Evolutionary conservation across 2,888 invertebrate genomes (phyloP), one percentile per base, ranked within the genome.

Genomic region (Dimorphilus gyrociliatus): DNA sequence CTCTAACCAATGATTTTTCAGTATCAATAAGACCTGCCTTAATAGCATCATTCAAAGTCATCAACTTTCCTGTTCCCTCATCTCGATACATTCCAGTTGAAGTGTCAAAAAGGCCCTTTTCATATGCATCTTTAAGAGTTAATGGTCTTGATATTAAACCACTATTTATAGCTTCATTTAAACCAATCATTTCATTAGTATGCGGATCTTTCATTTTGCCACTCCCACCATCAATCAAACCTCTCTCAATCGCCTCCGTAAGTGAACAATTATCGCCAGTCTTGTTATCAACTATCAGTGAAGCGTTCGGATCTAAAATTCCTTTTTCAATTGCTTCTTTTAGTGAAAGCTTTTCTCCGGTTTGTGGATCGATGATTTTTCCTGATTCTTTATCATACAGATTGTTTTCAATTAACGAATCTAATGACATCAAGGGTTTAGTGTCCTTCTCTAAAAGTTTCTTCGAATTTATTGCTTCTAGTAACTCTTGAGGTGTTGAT

Each of bases 191-290:
- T n/a, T 30, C 21, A 10, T 36, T 36, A 8, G 40, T 41, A 3
- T 15, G 15, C 5, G 44, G 42, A 26, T 46, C 41, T 7, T 32
- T 28, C 23, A 41, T 41, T 4, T 21, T 15, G 7, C 40, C 40
- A 16, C 36, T 35, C 10, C 28, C 26, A 10, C 42, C 24, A 23
- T 70, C 48, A 13, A 42, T 42, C 4, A 90, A 70, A 55, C 88
- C 85, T 50, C 75, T 72, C 55, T 82, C 81, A 49, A 90, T 85
- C 18, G 86, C 86, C 69, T 88, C 82, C 12, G 76, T 73, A 29
- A 94, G 65, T 23, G 44, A 40, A 8, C 88, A 57, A 31, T 84
- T 69, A 51, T 81, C 77, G 34, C 77, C 76, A 23, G 76, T 77
- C 17, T 72, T 72, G 6, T 77, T 75, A 57, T 90, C 77, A 13